Evolutionary conservation across 2,113 vertebrate genomes (phyloP).

Genomic region (Larimichthys polyactis): DNA sequence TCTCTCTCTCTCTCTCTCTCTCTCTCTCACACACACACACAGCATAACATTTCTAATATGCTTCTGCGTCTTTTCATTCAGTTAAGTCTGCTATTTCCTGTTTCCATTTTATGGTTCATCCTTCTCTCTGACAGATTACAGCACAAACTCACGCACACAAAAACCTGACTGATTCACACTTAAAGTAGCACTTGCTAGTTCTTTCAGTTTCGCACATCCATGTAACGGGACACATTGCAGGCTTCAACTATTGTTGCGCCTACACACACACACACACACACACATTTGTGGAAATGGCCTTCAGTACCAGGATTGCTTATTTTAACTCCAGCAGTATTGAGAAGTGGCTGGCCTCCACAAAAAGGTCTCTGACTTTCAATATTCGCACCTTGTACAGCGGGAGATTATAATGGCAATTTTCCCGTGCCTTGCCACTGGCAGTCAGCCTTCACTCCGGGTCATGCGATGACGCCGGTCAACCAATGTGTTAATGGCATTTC

Average conservation of each 20-base stretch:
- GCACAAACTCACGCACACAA: neutral
- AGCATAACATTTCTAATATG: constrained; percentile 16
- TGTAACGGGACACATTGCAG: neutral
- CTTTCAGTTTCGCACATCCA: constrained; percentile 29
- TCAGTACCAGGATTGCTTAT: constrained; percentile 7
- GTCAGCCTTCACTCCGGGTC: constrained; percentile 36
- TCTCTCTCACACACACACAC: neutral
- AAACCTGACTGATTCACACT: constrained; percentile 39
- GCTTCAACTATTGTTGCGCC: neutral
- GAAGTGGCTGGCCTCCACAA: constrained; percentile 32
- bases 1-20: constrained; percentile 33
- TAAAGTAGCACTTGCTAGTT: neutral
- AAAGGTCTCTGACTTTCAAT: constrained; percentile 62
- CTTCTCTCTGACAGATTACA: constrained; percentile 17
- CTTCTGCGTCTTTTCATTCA: constrained; percentile 12
- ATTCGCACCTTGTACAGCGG: constrained; percentile 44
- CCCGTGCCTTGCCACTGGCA: constrained; percentile 32
- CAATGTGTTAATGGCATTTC: constrained; percentile 47
- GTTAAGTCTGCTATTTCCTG: constrained; percentile 5
- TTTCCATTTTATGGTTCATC: constrained; percentile 31
- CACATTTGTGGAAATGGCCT: neutral
- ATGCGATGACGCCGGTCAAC: constrained; percentile 17
- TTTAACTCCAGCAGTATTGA: constrained; percentile 15
- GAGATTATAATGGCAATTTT: constrained; percentile 30
- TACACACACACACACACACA: neutral